Conservation (phyloP, 2,888 invertebrate species). For the Ectemnius continuus region DNA sequence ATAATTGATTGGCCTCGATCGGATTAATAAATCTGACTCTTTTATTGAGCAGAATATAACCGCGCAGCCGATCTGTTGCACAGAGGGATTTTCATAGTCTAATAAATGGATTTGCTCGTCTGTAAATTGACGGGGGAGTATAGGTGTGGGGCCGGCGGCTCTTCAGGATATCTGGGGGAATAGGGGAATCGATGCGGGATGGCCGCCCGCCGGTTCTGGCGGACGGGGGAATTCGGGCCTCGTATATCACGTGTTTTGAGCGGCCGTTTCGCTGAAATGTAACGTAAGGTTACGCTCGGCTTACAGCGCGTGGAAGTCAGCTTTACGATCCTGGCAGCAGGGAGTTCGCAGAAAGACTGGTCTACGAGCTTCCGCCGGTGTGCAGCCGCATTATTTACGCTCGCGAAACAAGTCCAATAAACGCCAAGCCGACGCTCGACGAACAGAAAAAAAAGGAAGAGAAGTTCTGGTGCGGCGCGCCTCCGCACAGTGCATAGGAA, state of each 20-base stretch:
- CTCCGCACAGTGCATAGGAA: conserved; percentile 20
- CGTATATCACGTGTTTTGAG: conserved; percentile 23
- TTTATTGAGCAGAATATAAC: too few species aligned
- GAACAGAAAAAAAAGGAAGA: too few species aligned
- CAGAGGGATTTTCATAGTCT: too few species aligned
- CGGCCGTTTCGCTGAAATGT: conserved; percentile 35
- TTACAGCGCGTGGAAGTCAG: conserved; percentile 52
- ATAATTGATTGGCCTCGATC: too few species aligned
- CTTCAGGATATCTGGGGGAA: too few species aligned
- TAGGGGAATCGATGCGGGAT: neutral
- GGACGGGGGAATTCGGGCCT: conserved; percentile 2
- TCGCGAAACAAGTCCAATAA: conserved; percentile 69
- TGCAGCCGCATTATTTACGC: conserved; percentile 68
- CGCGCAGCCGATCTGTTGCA: too few species aligned
- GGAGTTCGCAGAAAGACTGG: conserved; percentile 63
- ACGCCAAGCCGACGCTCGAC: conserved; percentile 34
- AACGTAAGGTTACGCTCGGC: conserved; percentile 61
- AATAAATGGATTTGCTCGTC: too few species aligned
- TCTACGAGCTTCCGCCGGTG: conserved; percentile 63
- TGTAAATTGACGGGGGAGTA: too few species aligned
- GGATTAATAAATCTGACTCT: too few species aligned
- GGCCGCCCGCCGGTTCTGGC: neutral
- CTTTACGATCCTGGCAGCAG: conserved; percentile 60
- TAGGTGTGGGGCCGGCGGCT: too few species aligned
- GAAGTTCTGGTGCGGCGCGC: conserved; percentile 43